These are phyloP conservation scores for Ypsolopha sequella DNA, from an alignment of 2,888 invertebrate species.

Conservation along the genomic window DNA sequence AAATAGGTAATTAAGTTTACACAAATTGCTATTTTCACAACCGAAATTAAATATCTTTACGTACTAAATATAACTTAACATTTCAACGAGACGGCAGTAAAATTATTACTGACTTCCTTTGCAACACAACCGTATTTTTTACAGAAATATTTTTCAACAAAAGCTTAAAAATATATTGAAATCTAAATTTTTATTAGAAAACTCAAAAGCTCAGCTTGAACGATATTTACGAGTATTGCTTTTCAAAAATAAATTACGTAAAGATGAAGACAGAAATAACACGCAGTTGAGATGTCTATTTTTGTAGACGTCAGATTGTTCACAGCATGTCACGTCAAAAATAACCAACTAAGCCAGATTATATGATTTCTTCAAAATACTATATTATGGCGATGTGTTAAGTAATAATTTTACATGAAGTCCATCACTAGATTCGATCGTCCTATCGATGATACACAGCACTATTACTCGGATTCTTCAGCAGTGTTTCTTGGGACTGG, in stretches of 20 bases:
- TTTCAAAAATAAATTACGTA: too few species aligned
- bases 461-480: constrained; percentile 51
- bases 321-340: too few species aligned
- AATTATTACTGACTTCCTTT: constrained; percentile 33
- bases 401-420: constrained; percentile 38
- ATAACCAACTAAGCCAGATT: background rate
- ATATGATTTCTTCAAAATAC: background rate
- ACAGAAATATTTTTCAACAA: too few species aligned
- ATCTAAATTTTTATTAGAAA: too few species aligned
- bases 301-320: too few species aligned
- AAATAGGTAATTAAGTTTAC: background rate
- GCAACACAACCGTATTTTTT: background rate
- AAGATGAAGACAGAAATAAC: too few species aligned
- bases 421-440: constrained; percentile 23
- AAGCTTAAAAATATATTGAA: too few species aligned
- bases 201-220: too few species aligned
- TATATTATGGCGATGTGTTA: constrained; percentile 8
- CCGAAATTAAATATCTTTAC: constrained; percentile 67
- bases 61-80: constrained; percentile 57
- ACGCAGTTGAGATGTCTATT: too few species aligned
- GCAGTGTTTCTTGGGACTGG: constrained; percentile 43
- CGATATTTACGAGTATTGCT: too few species aligned
- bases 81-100: constrained; percentile 25
- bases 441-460: constrained; percentile 43
- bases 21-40: constrained; percentile 70